Evolutionary conservation across 2,888 invertebrate genomes (phyloP), one percentile per base, ranked within the genome.

Genomic region (Leptura quadrifasciata): DNA sequence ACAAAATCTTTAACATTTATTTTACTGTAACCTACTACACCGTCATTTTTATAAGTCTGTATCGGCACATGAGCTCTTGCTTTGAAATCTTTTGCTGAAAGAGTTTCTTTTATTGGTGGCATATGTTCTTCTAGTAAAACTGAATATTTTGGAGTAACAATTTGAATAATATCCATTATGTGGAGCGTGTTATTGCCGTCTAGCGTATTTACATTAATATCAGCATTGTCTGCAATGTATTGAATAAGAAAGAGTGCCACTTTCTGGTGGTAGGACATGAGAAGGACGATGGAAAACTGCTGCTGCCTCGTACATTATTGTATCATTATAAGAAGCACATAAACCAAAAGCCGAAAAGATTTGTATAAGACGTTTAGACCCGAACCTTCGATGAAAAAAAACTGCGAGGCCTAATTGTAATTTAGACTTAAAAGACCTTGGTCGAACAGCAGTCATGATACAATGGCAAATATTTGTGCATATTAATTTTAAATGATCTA

Each of bases 351-450:
- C 60, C 18, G 81, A 82, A 57, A 81, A 81, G 69, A 82, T 74
- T 27, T 79, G 27, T 76, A 82, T 74, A 57, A 83, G 68, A 70
- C 80, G 78, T 77, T 79, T 82, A 9, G 82, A 83, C n/a, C 78
- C 81, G 78, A 74, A 83, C 47, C 76, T 60, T 77, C 78, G 63
- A 73, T 82, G 80, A 73, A 81, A 74, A 80, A 79, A 82, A 68
- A 82, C 79, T 67, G 81, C 72, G 20, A 82, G 74, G 93, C 84
- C 91, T 91, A 20, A 87, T 90, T 61, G 80, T 77, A 84, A 52
- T 52, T 52, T 52, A 52, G 52, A 52, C n/a, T 52, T 52, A 52
- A 52, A 52, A 52, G 52, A 52, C 52, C 52, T 52, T 52, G 52
- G 52, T 52, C 52, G 52, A 52, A 52, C n/a, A n/a, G n/a, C n/a